phyloP scores from a whole-genome alignment of 2,797 vertebrate genomes.

The Ciconia nigra region DNA sequence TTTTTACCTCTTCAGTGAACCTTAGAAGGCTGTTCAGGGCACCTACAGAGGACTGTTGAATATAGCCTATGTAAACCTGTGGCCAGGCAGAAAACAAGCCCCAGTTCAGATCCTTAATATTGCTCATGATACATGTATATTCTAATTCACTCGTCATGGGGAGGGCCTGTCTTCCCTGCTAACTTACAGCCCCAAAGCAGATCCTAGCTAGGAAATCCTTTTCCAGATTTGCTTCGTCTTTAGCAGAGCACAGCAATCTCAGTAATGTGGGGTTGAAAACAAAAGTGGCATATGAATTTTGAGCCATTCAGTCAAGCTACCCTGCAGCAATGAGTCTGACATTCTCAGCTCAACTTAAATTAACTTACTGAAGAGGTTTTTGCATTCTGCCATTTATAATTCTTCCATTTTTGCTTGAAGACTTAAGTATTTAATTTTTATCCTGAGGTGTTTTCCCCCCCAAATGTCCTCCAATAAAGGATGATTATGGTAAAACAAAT shows the following conservation, averaged over 20 bases:
- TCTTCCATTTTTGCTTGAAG: neutral
- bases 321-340: neutral
- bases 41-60: neutral
- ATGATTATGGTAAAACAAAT: neutral
- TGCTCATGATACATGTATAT: rapidly evolving
- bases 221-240: neutral
- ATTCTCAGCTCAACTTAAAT: neutral
- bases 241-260: neutral
- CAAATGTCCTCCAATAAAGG: neutral
- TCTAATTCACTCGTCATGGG: neutral
- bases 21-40: neutral
- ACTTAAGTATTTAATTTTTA: neutral
- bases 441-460: neutral
- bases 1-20: neutral
- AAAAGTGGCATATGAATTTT: neutral
- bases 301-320: neutral
- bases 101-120: neutral
- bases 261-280: neutral
- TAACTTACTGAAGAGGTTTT: neutral
- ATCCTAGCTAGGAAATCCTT: neutral
- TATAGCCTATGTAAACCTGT: neutral
- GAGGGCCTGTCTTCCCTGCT: neutral
- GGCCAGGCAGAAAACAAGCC: neutral
- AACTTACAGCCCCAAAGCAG: neutral
- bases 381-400: neutral